Percentiles rank a stretch among this genome's conserved stretches.
These are phyloP conservation scores for Drosophila auraria DNA, from an alignment of 1,140 invertebrate genomes.

Conservation along the genomic window DNA sequence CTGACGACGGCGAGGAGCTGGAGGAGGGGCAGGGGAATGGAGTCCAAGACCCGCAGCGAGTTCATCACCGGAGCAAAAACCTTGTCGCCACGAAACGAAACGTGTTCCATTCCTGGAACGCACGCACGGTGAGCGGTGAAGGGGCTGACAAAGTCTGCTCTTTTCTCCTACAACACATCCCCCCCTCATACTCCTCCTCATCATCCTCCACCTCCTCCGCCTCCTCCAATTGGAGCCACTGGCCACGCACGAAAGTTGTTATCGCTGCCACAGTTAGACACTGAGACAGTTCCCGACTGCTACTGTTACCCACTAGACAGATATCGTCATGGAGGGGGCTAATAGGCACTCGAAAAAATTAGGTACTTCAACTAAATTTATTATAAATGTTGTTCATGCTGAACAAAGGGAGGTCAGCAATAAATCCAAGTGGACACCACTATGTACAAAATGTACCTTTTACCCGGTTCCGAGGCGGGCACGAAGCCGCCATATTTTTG, in stretches of 20 bases:
- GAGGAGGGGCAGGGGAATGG: not conserved
- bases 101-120: constrained; percentile 50
- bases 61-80: constrained; percentile 77
- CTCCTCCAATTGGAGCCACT: not conserved
- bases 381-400: no score
- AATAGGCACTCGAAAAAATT: constrained; percentile 2
- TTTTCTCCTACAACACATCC: constrained; percentile 15
- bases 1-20: not conserved
- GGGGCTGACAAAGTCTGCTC: constrained; percentile 9
- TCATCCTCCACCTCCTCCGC: not conserved
- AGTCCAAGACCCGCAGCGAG: constrained; percentile 35
- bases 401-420: no score
- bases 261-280: constrained; percentile 69
- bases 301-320: constrained; percentile 46
- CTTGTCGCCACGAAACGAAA: constrained; percentile 68
- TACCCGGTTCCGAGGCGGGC: no score
- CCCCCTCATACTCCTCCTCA: not conserved
- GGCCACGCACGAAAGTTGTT: constrained; percentile 71
- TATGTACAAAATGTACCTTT: no score
- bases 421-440: no score
- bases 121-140: not conserved
- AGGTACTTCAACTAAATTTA: no score
- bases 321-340: constrained; percentile 15
- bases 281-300: constrained; percentile 49
- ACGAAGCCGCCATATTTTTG: no score